Base-by-base conservation (phyloP, 2,797 vertebrate genomes). In the Enoplosus armatus region DNA sequence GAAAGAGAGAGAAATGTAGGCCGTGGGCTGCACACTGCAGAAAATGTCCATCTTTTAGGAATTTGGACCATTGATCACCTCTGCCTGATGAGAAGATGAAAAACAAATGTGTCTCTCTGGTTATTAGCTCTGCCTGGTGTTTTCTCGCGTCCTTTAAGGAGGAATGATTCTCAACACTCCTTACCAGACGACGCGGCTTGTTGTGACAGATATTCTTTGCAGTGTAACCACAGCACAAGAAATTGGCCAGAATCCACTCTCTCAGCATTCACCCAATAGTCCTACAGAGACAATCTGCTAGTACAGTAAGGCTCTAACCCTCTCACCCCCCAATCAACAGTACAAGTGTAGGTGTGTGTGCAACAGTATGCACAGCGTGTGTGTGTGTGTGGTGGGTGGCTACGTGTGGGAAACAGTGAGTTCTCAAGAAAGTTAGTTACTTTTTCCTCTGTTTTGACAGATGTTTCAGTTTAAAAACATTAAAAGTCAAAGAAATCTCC, bases 211-310 rank as follows among this genome's bases (percentile, higher is more conserved):
- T 75, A 81, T 66, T 77, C 45, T 82, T 75, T 80, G 82, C 85
- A 83, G 75, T 39, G 31, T 27, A 84, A 85, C 68, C 85, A 64
- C 77, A 77, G 67, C 71, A 85, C 76, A 87, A 83, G 83, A 87
- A 85, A 77, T 53, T 77, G 61, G 72, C 77, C 27, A 22, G 62
- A 50, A 79, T 83, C 61, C 60, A 74, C 48, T 72, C 39, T 39
- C 64, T 78, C 56, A 75, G 71, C 74, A 73, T 68, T 59, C 51
- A 77, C 74, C 71, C 80, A 78, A 41, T n/a, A 39, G 48, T 75
- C 61, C 71, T 60, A 80, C 69, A 55, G 61, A 84, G 71, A 82
- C 72, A 73, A 79, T 78, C 84, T 69, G 80, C 62, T 65, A 62
- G 33, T 75, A 53, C 22, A 71, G 72, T 73, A 82, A 80, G 47